Base-by-base conservation (phyloP, 2,888 invertebrate species). In the Epinotia brunnichana region DNA sequence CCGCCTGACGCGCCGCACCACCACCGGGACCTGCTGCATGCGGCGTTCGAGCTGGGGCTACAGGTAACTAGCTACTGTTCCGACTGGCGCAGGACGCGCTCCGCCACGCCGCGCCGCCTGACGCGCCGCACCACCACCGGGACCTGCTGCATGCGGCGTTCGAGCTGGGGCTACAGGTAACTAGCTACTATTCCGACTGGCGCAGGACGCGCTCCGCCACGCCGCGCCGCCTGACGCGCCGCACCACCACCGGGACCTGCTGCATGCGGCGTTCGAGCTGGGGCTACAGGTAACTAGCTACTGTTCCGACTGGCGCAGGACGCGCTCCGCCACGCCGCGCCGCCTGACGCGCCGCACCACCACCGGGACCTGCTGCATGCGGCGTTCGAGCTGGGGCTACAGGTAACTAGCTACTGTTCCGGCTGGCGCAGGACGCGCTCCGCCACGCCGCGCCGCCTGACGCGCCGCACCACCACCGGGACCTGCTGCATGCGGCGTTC, bases 191-290 rank as follows among this genome's bases (percentile, higher is more conserved):
- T 75, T 60, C 11, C 56, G n/a, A 15, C 68, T 44, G 83, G 11
- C 19, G 17, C 53, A 17, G 17, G 10, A 53, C 17, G 83, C 84
- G 59, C 3, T 97, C 88, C 95, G 97, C 15, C 96, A 97, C 87
- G 97, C 97, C 54, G 96, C 96, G 53, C 96, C 97, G 76, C 92
- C 92, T 53, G 95, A 96, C 83, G 96, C 96, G 81, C 96, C 96
- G 59, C 96, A 96, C 61, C 94, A 96, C 81, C 96, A 97, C 89
- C 94, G 96, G 60, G 96, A 96, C 76, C 90, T 97, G 76, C 93
- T 97, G 62, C 96, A 96, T 75, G 97, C 97, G 15, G 96, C 97
- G 29, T 96, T 97, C 86, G 97, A 97, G 87, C 92, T 97, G 39
- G 97, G 97, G 3, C 87, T 97, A 59, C 97, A 97, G 94, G 91